Base-by-base conservation (phyloP, 2,888 invertebrate species). In the Apamea epomidion region DNA sequence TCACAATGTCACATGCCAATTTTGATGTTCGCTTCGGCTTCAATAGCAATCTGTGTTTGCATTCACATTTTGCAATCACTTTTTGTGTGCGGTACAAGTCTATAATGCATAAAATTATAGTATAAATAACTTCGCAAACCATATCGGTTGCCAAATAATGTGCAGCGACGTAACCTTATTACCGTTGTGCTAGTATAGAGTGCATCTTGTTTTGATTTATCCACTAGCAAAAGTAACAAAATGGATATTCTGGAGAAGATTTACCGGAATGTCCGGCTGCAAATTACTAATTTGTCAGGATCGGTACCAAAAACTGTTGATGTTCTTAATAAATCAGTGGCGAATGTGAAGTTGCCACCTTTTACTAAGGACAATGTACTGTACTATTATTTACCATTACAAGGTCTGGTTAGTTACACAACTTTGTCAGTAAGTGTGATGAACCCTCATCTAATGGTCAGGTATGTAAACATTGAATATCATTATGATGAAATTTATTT, bases 341-440 rank as follows among this genome's bases (percentile, higher is more conserved):
- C 87, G 85, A 96, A 91, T 91, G 92, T 97, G 10, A 94, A 93
- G 87, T 90, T 98, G 76, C 98, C 98, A 92, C 98, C 98, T 29
- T 95, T 98, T 81, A 98, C 97, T 74, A 97, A 97, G 92, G 97
- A 98, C 87, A 98, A 98, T 95, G 96, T 98, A 81, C 96, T 98
- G 51, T 98, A 97, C 94, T 98, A 98, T 94, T 99, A 98, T 96
- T 97, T 98, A 89, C 98, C 98, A 67, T 93, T 98, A 76, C 98
- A 98, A 95, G 98, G 99, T 71, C 97, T 98, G 74, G 97, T 97
- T 83, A 98, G 98, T 94, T 99, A 99, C 95, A 98, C 98, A 91
- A 98, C 98, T 64, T 97, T 99, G 75, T 98, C 98, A 71, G 97
- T 99, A 72, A 98, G 98, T 96, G 98, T 99, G 76, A 98, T 99